phyloP scores from a whole-genome alignment of 2,797 vertebrate genomes.

The Centropyge bicolor region DNA sequence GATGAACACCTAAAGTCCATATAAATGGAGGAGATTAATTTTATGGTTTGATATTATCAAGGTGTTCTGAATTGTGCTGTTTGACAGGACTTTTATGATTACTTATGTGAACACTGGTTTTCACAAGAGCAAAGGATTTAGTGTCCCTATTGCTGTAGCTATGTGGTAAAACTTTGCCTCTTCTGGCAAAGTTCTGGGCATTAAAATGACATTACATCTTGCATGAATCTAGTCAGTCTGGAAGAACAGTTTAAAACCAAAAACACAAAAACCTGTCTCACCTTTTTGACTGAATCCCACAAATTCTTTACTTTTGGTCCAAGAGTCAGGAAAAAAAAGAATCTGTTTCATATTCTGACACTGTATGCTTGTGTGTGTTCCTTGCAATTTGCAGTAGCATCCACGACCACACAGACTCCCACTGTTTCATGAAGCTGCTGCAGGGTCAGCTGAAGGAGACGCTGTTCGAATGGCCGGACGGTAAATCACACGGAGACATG shows the following conservation, averaged over 20 bases:
- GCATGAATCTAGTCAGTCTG: background rate
- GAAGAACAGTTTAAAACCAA: background rate
- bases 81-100: background rate
- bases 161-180: too few relatives aligned
- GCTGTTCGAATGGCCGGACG: conserved; percentile 92
- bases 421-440: conserved; percentile 98
- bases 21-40: background rate
- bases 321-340: background rate
- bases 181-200: background rate
- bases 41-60: background rate
- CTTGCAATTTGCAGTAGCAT: conserved; percentile 91
- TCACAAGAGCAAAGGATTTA: background rate
- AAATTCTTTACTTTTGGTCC: background rate
- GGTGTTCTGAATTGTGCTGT: background rate
- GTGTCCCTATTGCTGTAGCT: background rate
- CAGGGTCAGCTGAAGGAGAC: conserved; percentile 98
- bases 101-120: background rate
- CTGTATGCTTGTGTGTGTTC: conserved; percentile 51
- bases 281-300: background rate
- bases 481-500: conserved; percentile 87
- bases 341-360: conserved; percentile 33
- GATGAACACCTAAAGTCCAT: background rate
- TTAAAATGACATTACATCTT: background rate
- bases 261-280: background rate
- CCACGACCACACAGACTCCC: conserved; percentile 96